A percentile compares a stretch with the other conserved stretches of the same genome.
These are phyloP conservation scores for Chrysotoxum bicinctum DNA, from an alignment of 2,888 invertebrate genomes.

Conservation along the genomic window DNA sequence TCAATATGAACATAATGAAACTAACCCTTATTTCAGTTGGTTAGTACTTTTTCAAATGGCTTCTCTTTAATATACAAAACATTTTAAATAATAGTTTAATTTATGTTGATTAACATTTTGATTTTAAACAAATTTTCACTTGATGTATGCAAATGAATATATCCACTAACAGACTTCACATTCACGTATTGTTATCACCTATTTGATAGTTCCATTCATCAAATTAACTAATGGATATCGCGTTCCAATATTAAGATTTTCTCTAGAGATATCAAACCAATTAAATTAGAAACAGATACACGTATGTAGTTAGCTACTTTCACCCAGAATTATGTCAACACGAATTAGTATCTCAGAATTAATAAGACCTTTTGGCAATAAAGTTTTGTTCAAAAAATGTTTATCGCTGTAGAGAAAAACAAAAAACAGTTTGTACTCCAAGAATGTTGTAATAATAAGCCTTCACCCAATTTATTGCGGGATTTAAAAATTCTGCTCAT, in stretches of 20 bases:
- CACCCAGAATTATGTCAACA: not conserved
- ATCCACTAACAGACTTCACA: too few relatives aligned
- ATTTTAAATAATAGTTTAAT: too few relatives aligned
- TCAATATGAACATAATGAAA: too few relatives aligned
- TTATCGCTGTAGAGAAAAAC: conserved; percentile 33
- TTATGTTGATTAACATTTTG: too few relatives aligned
- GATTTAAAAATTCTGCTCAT: conserved; percentile 76
- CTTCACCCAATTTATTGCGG: not conserved
- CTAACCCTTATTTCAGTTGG: too few relatives aligned
- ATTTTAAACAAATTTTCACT: too few relatives aligned
- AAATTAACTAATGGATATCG: conserved; percentile 55
- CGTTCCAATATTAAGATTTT: conserved; percentile 32
- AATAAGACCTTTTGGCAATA: not conserved
- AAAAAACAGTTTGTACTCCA: conserved; percentile 22
- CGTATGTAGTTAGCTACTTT: not conserved
- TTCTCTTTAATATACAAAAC: too few relatives aligned
- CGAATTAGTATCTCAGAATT: conserved; percentile 23
- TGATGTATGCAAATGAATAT: too few relatives aligned
- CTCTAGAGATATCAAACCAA: conserved; percentile 48
- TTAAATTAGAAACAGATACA: conserved; percentile 27
- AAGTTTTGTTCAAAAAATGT: conserved; percentile 29
- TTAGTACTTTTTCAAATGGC: too few relatives aligned
- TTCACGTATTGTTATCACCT: too few relatives aligned
- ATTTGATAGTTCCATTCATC: not conserved
- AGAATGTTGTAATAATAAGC: conserved; percentile 8